A percentile compares a stretch with the other conserved stretches of the same genome.
phyloP scores from a whole-genome alignment of 2,797 vertebrate genomes.

The Urophycis tenuis region DNA sequence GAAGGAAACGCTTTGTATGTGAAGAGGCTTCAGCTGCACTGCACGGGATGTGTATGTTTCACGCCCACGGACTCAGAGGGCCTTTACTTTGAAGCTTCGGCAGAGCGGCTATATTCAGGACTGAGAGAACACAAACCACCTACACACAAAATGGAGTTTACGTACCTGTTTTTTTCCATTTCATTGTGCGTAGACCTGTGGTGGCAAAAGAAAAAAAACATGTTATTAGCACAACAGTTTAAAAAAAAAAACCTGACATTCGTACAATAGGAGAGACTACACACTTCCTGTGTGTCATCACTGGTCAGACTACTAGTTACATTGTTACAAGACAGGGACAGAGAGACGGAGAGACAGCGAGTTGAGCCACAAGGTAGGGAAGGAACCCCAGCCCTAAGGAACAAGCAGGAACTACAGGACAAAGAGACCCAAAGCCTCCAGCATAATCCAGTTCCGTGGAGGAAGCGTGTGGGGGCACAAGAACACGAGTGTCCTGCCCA shows the following conservation, averaged over 20 bases:
- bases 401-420: too few relatives aligned
- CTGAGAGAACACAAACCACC: conserved; percentile 12
- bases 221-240: not conserved
- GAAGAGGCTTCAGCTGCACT: not conserved
- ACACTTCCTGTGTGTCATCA: conserved; percentile 18
- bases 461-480: too few relatives aligned
- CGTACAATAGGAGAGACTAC: conserved; percentile 32
- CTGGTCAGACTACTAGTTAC: conserved; percentile 24
- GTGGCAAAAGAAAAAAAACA: conserved; percentile 37
- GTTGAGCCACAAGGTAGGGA: too few relatives aligned
- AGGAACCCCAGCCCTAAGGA: too few relatives aligned
- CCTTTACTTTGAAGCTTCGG: conserved; percentile 16
- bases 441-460: too few relatives aligned
- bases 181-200: conserved; percentile 94
- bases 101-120: conserved; percentile 24
- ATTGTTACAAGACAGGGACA: conserved; percentile 14
- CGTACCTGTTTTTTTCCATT: conserved; percentile 98
- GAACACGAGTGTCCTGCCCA: too few relatives aligned
- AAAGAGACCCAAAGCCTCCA: too few relatives aligned
- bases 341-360: not conserved
- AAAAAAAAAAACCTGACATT: conserved; percentile 8
- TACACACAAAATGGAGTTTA: conserved; percentile 8
- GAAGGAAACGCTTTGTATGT: not conserved
- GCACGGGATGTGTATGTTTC: not conserved
- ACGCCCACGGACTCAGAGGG: conserved; percentile 23